Percentiles rank a stretch among this genome's conserved stretches.
Evolutionary conservation across 2,888 invertebrate genomes (phyloP).

Genomic region (Conops quadrifasciatus): DNA sequence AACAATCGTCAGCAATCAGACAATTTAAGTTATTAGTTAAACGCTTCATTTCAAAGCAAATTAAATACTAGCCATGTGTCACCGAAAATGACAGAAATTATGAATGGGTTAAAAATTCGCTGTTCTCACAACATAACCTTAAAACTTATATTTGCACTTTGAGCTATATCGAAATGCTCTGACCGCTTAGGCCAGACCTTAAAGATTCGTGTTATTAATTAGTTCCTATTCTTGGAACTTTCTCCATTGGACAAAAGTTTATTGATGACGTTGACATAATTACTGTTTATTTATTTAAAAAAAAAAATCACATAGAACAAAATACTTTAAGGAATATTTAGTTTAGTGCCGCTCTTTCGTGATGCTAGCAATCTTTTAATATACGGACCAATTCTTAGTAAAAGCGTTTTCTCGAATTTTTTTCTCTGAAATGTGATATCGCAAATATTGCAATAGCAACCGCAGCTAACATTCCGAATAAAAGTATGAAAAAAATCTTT

Average conservation of each 20-base stretch:
- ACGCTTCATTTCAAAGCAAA: too few species aligned
- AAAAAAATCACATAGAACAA: not conserved
- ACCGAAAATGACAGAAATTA: too few species aligned
- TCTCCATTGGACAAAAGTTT: not conserved
- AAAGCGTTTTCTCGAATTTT: slow-evolving; percentile 87
- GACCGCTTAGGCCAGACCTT: too few species aligned
- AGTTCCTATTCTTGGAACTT: too few species aligned
- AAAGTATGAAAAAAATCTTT: slow-evolving; percentile 88
- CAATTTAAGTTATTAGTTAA: too few species aligned
- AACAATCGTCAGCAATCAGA: too few species aligned
- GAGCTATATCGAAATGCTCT: too few species aligned
- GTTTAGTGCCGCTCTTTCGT: not conserved
- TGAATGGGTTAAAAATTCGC: too few species aligned
- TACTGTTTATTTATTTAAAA: slow-evolving; percentile 14
- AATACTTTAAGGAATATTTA: slow-evolving; percentile 2
- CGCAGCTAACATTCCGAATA: slow-evolving; percentile 83
- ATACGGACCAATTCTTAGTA: slow-evolving; percentile 48
- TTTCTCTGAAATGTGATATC: slow-evolving; percentile 93
- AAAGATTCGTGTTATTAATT: too few species aligned
- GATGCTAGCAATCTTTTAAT: not conserved
- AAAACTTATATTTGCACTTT: too few species aligned
- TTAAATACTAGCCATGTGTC: too few species aligned
- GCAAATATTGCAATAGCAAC: slow-evolving; percentile 86
- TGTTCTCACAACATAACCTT: too few species aligned
- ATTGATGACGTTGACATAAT: not conserved